Percentiles rank a stretch among this genome's conserved stretches.
Evolutionary conservation across 2,113 vertebrate species (phyloP).

Genomic region (zebrafish (Danio rerio)): DNA sequence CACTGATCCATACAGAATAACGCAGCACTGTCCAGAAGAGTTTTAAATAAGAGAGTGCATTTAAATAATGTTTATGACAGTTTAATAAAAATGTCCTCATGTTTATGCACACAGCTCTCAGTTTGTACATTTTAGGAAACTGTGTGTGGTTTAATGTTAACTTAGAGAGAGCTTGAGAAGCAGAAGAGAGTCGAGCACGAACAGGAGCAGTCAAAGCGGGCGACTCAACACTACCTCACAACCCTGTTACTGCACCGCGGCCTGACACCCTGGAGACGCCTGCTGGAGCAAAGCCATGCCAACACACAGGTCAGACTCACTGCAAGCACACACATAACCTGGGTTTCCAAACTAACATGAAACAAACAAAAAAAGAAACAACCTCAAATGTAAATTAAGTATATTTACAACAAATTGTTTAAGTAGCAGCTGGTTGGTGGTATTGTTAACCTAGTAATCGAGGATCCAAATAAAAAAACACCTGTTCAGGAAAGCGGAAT

Average conservation of each 20-base stretch:
- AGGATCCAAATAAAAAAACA: too few species aligned
- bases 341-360: too few species aligned
- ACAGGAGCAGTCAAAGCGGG: slow-evolving; percentile 76
- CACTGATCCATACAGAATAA: not conserved
- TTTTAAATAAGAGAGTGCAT: not conserved
- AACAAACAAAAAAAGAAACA: too few species aligned
- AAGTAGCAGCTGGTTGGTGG: too few species aligned
- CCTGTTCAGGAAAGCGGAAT: too few species aligned
- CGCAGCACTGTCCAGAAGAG: not conserved
- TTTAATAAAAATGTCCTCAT: not conserved
- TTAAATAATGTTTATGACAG: not conserved
- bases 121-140: not conserved
- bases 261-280: slow-evolving; percentile 86
- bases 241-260: slow-evolving; percentile 79
- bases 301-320: slow-evolving; percentile 75
- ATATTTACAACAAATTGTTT: too few species aligned
- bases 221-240: slow-evolving; percentile 79
- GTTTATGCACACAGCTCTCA: slow-evolving; percentile 16
- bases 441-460: too few species aligned
- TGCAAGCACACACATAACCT: not conserved
- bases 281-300: slow-evolving; percentile 75
- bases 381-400: too few species aligned
- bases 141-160: slow-evolving; percentile 33
- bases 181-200: slow-evolving; percentile 78
- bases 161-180: slow-evolving; percentile 87